These are phyloP conservation scores for Neodiprion fabricii DNA, from an alignment of 1,140 invertebrate species.

Conservation along the genomic window DNA sequence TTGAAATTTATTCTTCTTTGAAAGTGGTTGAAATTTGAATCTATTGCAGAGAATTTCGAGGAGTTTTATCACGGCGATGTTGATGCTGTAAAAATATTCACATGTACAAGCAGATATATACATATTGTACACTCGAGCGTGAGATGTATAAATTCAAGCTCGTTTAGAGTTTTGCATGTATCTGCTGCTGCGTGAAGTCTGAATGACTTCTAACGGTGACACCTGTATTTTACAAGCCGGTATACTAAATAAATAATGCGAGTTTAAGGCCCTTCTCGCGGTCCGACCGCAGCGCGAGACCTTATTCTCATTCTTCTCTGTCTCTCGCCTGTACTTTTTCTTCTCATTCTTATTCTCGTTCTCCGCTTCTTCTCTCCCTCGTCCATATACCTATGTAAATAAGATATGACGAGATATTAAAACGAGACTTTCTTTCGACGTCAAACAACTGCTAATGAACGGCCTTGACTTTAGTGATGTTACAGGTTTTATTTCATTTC, in stretches of 20 bases:
- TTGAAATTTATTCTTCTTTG: no score
- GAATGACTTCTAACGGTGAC: no score
- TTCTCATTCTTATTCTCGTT: neutral
- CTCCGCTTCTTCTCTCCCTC: no score
- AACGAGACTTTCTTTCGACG: slow-evolving; percentile 2
- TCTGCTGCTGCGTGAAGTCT: no score
- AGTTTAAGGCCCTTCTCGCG: neutral
- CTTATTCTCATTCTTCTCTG: neutral
- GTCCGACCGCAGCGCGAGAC: neutral
- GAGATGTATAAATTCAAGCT: neutral
- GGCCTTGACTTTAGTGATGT: neutral
- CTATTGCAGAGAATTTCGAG: no score
- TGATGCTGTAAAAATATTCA: neutral
- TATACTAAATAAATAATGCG: neutral
- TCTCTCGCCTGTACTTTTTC: neutral
- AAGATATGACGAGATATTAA: neutral
- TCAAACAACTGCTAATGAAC: neutral
- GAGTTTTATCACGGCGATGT: no score
- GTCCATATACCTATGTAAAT: neutral
- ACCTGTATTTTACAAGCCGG: no score
- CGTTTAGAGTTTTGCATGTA: no score
- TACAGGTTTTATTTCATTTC: neutral
- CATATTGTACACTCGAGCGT: neutral
- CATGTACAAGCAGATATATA: neutral
- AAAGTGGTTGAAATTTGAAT: no score